A percentile compares a stretch with the other conserved stretches of the same genome.
These are phyloP conservation scores for Gymnoscelis rufifasciata DNA, from an alignment of 2,888 invertebrate genomes.

Conservation along the genomic window DNA sequence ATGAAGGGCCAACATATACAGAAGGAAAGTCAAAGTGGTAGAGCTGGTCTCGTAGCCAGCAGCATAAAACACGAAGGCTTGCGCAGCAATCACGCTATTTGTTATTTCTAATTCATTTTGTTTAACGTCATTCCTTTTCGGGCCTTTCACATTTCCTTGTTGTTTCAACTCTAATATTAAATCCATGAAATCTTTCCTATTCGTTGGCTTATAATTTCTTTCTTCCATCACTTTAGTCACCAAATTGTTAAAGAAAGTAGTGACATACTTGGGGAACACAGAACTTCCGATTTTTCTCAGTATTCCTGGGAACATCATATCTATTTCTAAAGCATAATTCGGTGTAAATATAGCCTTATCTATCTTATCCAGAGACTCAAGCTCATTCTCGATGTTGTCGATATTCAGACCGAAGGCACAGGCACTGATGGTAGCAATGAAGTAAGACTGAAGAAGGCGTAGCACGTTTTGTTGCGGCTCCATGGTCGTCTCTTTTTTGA, in stretches of 20 bases:
- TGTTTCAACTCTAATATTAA: slow-evolving; percentile 35
- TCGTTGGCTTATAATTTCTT: slow-evolving; percentile 38
- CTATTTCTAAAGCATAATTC: slow-evolving; percentile 31
- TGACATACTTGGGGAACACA: slow-evolving; percentile 33
- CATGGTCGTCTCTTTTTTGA: slow-evolving; percentile 1
- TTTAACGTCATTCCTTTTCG: slow-evolving; percentile 24
- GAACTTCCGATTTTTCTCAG: slow-evolving; percentile 35
- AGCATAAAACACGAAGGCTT: slow-evolving; percentile 61
- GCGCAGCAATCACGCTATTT: slow-evolving; percentile 50
- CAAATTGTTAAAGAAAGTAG: slow-evolving; percentile 37
- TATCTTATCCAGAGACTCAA: slow-evolving; percentile 23
- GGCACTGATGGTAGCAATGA: slow-evolving; percentile 41
- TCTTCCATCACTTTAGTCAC: slow-evolving; percentile 35
- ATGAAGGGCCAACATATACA: slow-evolving; percentile 53
- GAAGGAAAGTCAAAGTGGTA: slow-evolving; percentile 50
- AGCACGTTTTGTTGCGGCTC: slow-evolving; percentile 36
- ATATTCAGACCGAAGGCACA: slow-evolving; percentile 48
- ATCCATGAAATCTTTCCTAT: slow-evolving; percentile 17
- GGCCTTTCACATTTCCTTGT: slow-evolving; percentile 32
- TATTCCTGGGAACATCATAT: slow-evolving; percentile 47
- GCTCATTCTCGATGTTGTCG: slow-evolving; percentile 30
- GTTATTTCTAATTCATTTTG: slow-evolving; percentile 36
- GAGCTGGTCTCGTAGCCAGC: slow-evolving; percentile 69
- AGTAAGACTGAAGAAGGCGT: slow-evolving; percentile 38
- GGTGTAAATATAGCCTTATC: slow-evolving; percentile 26